Base-by-base conservation (phyloP, 30 jellyfish, hydroid and myxozoan genomes). In the Mastigias papua region DNA sequence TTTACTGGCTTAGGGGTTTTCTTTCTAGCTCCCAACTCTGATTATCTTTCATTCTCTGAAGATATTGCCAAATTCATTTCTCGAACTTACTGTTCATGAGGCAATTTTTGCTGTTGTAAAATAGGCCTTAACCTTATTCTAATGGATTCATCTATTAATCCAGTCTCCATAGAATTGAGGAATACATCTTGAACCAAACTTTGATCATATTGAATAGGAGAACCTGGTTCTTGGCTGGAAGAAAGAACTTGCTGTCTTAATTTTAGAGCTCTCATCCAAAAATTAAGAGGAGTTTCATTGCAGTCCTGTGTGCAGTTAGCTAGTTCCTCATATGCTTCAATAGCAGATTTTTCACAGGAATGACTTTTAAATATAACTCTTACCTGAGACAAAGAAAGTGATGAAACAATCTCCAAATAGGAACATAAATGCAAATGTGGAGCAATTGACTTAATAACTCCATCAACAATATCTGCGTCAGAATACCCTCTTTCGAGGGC, bases 121-220 rank as follows among this genome's bases (percentile, higher is more conserved):
- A 78, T 26, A 2, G 78, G 89, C 31, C 89, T 51, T 30, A 78
- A 2, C 25, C 68, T 51, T 27, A 28, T 78, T 27, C 89, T 29
- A 54, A 78, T 51, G 19, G 89, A n/a, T 13, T 78, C 80, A 78
- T 78, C 80, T 49, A 57, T 57, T 27, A 78, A 80, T 29, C 89
- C 7, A 4, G 54, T 42, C 13, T 42, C 54, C 13, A 42, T 4
- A 42, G 54, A 8, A 42, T 42, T 42, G 13, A 42, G 54, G 13
- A 0, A 0, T 4, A 0, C 54, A 42, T 42, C 13, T 42, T 42
- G 54, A 8, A 42, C 13, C 13, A 42, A 15, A 15, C 13, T 4
- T 42, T 42, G 54, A 42, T 42, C 54, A 42, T 42, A 42, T 4
- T 15, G 0, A 42, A 42, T 0, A 4, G 7, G 7, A 42, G 54